phyloP scores from a whole-genome alignment of 2,888 invertebrate species.

The Cataglyphis altisquamis region DNA sequence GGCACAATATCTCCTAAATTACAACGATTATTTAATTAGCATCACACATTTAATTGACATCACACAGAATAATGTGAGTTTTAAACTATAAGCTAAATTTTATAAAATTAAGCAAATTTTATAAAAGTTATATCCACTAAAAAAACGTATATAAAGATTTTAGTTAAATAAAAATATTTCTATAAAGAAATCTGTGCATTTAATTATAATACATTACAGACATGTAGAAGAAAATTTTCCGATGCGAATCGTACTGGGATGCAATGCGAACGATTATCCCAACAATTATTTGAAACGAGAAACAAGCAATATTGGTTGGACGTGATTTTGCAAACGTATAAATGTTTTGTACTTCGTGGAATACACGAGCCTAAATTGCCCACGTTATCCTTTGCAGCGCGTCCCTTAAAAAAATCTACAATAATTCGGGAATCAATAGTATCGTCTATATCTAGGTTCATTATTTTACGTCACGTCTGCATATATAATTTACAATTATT shows the following conservation, averaged over 20 bases:
- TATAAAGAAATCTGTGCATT: background rate
- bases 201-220: slow-evolving; percentile 34
- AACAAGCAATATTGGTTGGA: slow-evolving; percentile 88
- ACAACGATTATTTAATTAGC: slow-evolving; percentile 82
- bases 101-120: background rate
- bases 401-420: slow-evolving; percentile 26
- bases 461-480: background rate
- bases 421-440: slow-evolving; percentile 27
- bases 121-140: background rate
- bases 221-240: background rate
- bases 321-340: slow-evolving; percentile 89
- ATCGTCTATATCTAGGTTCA: slow-evolving; percentile 44
- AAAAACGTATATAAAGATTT: background rate
- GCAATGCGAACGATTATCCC: slow-evolving; percentile 53
- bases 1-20: slow-evolving; percentile 85
- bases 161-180: background rate
- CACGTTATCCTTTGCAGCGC: background rate
- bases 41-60: slow-evolving; percentile 14
- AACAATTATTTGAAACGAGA: slow-evolving; percentile 71
- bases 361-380: slow-evolving; percentile 42
- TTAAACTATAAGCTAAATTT: background rate
- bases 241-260: background rate
- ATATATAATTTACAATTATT: background rate
- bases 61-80: slow-evolving; percentile 47
- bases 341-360: slow-evolving; percentile 87